Evolutionary conservation across 2,113 vertebrate genomes (phyloP), one percentile per base, ranked within the genome.

Genomic region (Acrocephalus kingi): DNA sequence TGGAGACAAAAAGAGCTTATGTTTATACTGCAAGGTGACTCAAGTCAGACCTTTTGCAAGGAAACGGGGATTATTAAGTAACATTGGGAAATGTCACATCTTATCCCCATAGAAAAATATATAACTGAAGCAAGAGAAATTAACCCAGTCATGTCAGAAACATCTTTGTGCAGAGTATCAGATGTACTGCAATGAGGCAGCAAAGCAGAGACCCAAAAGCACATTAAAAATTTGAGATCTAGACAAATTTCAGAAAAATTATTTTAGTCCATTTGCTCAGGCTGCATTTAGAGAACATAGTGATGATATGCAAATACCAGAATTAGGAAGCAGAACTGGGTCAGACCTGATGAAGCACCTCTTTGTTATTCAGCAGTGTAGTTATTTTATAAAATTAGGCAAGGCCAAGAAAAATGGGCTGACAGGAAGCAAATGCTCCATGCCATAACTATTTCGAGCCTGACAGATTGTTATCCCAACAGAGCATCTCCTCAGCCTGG

Each of bases 361-460:
- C 56, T 46, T 54, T 68, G 62, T 43, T 91, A 68, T 67, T 82
- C 46, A 56, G 31, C 17, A 62, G 41, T 30, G 24, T 9, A 55
- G 9, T 68, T 67, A 62, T 45, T 74, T 54, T 43, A 71, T 13
- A 49, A 82, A 87, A 77, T n/a, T 18, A 89, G 49, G n/a, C 19
- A 67, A 81, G 45, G 23, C 64, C 41, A 59, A 83, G 54, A 66
- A 64, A 64, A 76, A 69, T 13, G 72, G 54, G 22, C 37, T 83
- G 71, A n/a, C 4, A 8, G 28, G 82, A 87, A 79, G 25, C 35
- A 68, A 69, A 37, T 19, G 7, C 16, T 64, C n/a, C 22, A 10
- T 2, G 27, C 19, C 0, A 0, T 61, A 48, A 71, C 30, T 55
- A 31, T 67, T 78, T 49, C 4, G 4, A 30, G 39, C 13, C 48